Conservation (phyloP, 2,113 vertebrate species). For the Poicephalus gulielmi region DNA sequence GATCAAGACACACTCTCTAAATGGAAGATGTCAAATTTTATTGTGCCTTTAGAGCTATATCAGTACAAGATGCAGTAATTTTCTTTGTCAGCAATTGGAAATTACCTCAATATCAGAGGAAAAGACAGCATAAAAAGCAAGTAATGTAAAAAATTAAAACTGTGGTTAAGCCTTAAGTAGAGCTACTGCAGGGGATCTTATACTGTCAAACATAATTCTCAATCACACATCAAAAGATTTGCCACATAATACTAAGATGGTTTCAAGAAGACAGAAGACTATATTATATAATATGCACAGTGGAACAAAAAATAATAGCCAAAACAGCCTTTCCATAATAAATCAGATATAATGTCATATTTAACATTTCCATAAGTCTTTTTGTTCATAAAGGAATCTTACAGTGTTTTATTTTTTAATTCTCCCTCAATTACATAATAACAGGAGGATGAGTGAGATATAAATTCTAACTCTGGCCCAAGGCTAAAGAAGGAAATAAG, state of each 20-base stretch:
- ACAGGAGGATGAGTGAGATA: neutral
- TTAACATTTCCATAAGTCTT: neutral
- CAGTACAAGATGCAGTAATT: slow-evolving; percentile 7
- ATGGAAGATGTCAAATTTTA: slow-evolving; percentile 36
- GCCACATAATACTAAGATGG: neutral
- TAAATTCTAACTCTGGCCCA: neutral
- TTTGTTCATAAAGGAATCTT: neutral
- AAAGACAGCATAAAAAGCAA: neutral
- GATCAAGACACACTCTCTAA: slow-evolving; percentile 12
- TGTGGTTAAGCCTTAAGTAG: neutral
- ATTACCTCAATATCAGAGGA: slow-evolving; percentile 7
- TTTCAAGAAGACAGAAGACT: neutral
- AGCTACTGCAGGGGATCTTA: neutral
- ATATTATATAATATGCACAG: neutral
- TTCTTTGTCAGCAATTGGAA: neutral
- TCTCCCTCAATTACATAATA: neutral
- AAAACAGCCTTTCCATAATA: neutral
- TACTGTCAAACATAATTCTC: neutral
- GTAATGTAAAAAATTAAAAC: neutral
- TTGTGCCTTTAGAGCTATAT: slow-evolving; percentile 10
- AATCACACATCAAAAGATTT: neutral
- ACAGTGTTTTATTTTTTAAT: neutral
- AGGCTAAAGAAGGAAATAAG: neutral
- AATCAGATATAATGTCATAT: neutral
- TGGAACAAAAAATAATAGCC: neutral